A percentile compares a stretch with the other conserved stretches of the same genome.
phyloP scores from a whole-genome alignment of 2,113 vertebrate species.

The Equus quagga region DNA sequence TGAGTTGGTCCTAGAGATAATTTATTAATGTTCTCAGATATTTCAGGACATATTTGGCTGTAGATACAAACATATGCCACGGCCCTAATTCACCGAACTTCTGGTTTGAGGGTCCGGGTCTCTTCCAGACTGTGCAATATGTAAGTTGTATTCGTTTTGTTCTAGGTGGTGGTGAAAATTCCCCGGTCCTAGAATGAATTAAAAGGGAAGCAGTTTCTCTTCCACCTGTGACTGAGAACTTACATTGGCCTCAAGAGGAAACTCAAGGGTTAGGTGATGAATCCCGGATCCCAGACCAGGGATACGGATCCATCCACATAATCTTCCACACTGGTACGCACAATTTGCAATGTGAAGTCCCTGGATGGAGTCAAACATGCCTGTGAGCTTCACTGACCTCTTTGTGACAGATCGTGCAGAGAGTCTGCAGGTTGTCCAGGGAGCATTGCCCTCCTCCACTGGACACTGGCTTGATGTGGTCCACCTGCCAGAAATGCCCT shows the following conservation, averaged over 20 bases:
- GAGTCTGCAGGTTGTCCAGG: conserved; percentile 97
- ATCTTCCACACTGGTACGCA: neutral
- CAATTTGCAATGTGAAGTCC: neutral
- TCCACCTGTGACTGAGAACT: neutral
- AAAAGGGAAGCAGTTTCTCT: neutral
- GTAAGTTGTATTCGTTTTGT: neutral
- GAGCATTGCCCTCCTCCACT: conserved; percentile 96
- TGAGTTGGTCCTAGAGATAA: neutral
- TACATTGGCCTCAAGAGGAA: neutral
- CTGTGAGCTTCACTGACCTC: conserved; percentile 80
- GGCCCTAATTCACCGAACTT: conserved; percentile 8
- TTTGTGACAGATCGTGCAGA: conserved; percentile 96
- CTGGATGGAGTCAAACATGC: neutral
- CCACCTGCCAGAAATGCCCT: conserved; percentile 98
- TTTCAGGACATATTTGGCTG: neutral
- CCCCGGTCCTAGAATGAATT: neutral
- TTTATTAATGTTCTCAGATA: conserved; percentile 2
- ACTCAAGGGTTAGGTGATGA: neutral
- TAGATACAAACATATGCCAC: neutral
- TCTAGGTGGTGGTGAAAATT: neutral
- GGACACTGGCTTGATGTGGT: conserved; percentile 96
- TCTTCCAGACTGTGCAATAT: neutral
- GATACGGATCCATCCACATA: neutral
- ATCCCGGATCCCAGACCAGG: neutral
- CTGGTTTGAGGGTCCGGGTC: neutral